These are phyloP conservation scores for Plecotus auritus DNA, from an alignment of 2,113 vertebrate genomes.

Conservation along the genomic window DNA sequence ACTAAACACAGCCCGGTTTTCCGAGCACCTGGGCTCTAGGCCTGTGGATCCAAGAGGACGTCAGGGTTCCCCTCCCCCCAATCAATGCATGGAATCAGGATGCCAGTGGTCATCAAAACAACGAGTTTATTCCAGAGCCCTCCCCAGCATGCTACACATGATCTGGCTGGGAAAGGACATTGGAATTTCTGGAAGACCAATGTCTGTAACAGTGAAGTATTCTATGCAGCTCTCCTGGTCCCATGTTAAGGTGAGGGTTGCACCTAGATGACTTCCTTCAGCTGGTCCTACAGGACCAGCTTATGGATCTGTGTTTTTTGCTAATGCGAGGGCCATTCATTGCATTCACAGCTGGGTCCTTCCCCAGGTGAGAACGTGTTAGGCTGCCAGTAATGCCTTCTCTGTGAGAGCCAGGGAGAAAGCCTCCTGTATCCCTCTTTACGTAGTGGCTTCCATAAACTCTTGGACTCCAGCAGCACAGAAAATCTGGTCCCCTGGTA, in stretches of 20 bases:
- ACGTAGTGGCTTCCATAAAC: neutral
- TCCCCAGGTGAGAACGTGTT: neutral
- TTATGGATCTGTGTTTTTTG: constrained; percentile 42
- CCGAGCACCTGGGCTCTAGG: neutral
- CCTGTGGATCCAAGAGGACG: neutral
- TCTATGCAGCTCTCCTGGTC: neutral
- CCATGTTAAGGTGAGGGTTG: no score
- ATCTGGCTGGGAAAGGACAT: neutral
- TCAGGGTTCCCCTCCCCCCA: neutral
- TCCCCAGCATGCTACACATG: neutral
- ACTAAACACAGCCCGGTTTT: neutral
- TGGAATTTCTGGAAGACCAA: neutral
- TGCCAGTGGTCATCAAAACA: neutral
- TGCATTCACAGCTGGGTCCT: constrained; percentile 17
- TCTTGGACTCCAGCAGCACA: neutral
- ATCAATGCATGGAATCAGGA: neutral
- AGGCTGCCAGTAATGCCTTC: neutral
- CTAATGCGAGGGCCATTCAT: constrained; percentile 21
- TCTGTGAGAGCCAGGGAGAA: neutral
- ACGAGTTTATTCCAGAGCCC: neutral
- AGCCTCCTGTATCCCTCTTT: neutral
- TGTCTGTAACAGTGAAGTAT: neutral
- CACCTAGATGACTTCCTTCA: neutral
- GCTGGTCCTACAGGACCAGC: neutral
- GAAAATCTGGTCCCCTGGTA: neutral